Base-by-base conservation (phyloP, 2,797 vertebrate genomes). In the Huso huso region DNA sequence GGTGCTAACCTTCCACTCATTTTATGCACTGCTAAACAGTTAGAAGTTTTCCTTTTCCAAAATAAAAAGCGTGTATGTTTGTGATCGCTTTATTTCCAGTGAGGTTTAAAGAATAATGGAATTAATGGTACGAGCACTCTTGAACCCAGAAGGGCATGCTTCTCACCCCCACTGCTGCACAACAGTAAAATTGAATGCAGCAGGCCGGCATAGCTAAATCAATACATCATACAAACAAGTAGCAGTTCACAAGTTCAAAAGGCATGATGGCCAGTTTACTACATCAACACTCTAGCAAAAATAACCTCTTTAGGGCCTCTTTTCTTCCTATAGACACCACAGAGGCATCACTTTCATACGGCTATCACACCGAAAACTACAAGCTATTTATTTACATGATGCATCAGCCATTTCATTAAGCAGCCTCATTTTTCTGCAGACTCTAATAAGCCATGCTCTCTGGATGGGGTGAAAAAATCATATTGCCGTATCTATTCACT, bases 361-460 rank as follows among this genome's bases (percentile, higher is more conserved):
- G 73, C 84, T 83, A 86, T 86, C 89, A 85, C 89, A 86, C 77
- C 84, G 90, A 92, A 88, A 94, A 93, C 91, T 84, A 90, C 90
- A 85, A 91, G 90, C 94, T 94, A 93, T 96, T 96, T 96, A 95
- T 94, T 93, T 94, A 92, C 87, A 86, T 85, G 91, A 89, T 86
- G 90, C 92, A 94, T 90, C 93, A 94, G 91, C 89, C 91, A 87
- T 91, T 93, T 92, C 92, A 91, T 92, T 89, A 87, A 93, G 90
- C 86, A 90, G 87, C 74, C 88, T 83, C 89, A 90, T 89, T 10
- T n/a, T 58, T 58, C 12, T 58, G 6, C 12, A n/a, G 9, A n/a
- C 9, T 11, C 55, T 58, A 58, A 8, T n/a, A 58, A 61, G 59
- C 18, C 8, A 68, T 6, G 9, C 53, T 55, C 11, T 6, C 10